Conservation (phyloP, 1,140 invertebrate genomes). For the Alviniconcha marisindica region DNA sequence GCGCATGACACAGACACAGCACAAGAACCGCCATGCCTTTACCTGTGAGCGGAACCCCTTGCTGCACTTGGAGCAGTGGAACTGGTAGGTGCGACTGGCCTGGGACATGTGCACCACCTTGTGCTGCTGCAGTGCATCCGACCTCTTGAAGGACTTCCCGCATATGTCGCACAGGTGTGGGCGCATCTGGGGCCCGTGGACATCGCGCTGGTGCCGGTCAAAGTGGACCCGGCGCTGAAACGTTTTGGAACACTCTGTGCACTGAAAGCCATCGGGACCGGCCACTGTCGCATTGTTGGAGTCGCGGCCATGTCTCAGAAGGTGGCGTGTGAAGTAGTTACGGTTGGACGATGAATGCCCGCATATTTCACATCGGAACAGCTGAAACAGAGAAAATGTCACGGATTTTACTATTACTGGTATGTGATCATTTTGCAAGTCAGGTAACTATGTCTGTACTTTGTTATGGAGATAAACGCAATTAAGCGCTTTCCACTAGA, state of each 20-base stretch:
- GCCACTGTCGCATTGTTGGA: conserved; percentile 4
- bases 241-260: conserved; percentile 50
- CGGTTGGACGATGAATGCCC: conserved; percentile 22
- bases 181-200: conserved; percentile 71
- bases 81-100: conserved; percentile 54
- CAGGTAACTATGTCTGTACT: too few species aligned
- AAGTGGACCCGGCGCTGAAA: conserved; percentile 71
- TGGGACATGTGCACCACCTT: conserved; percentile 65
- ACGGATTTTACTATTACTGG: too few species aligned
- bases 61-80: conserved; percentile 70
- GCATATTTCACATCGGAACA: conserved; percentile 25
- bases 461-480: too few species aligned
- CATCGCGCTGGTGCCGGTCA: conserved; percentile 72
- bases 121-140: conserved; percentile 75
- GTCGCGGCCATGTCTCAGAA: conserved; percentile 22
- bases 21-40: too few species aligned
- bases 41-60: conserved; percentile 75
- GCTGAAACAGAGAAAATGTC: conserved; percentile 30
- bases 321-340: conserved; percentile 55
- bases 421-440: too few species aligned
- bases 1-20: too few species aligned
- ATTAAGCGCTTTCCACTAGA: too few species aligned
- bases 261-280: conserved; percentile 28
- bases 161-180: conserved; percentile 76
- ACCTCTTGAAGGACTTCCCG: conserved; percentile 76